phyloP scores from a whole-genome alignment of 2,888 invertebrate genomes.

The Mythimna loreyi region DNA sequence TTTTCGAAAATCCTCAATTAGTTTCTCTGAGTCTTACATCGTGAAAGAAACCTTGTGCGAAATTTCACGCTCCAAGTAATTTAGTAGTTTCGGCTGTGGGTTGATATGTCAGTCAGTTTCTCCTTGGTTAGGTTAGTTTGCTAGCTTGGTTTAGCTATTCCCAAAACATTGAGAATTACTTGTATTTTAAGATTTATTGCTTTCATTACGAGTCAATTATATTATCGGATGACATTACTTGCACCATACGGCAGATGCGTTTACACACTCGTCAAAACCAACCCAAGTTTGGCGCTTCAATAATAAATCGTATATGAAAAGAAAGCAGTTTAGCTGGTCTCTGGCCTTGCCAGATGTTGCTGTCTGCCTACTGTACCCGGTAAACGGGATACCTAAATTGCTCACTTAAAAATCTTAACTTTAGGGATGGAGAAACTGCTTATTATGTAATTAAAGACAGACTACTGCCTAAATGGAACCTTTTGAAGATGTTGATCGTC shows the following conservation, averaged over 20 bases:
- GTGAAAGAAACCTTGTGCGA: too few relatives aligned
- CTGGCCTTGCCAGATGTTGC: constrained; percentile 32
- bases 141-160: too few relatives aligned
- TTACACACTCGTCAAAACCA: constrained; percentile 1
- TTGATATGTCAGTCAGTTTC: too few relatives aligned
- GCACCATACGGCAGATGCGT: not conserved
- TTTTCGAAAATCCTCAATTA: too few relatives aligned
- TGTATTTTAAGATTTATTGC: too few relatives aligned
- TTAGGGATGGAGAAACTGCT: constrained; percentile 6
- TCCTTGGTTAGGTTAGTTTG: too few relatives aligned
- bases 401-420: constrained; percentile 12
- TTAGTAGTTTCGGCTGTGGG: too few relatives aligned
- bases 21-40: too few relatives aligned
- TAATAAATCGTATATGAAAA: not conserved
- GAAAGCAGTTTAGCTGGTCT: constrained; percentile 7
- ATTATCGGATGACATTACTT: not conserved
- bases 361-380: constrained; percentile 12
- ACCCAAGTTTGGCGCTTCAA: constrained; percentile 1
- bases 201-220: too few relatives aligned
- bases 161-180: too few relatives aligned
- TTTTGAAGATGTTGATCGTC: not conserved
- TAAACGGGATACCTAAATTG: constrained; percentile 2
- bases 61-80: too few relatives aligned
- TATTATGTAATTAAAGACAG: constrained; percentile 19
- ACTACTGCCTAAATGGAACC: not conserved